These are phyloP conservation scores for Mesocentrotus franciscanus DNA, from an alignment of 53 echinoderm and acorn worm genomes.

Conservation along the genomic window DNA sequence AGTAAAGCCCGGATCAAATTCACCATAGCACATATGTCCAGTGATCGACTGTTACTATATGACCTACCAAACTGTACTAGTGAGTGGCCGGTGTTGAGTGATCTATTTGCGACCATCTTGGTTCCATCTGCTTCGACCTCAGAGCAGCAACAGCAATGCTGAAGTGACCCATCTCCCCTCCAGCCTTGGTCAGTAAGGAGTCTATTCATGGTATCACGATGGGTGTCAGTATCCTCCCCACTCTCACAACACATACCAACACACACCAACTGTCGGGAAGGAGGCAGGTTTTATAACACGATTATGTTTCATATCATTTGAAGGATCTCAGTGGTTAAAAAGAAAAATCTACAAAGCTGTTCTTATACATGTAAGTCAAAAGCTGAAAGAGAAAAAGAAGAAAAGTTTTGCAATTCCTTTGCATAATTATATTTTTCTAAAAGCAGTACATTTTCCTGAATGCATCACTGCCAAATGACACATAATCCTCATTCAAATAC, in stretches of 20 bases:
- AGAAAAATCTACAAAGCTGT: no score
- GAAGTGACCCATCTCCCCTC: slow-evolving; percentile 70
- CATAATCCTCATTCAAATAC: no score
- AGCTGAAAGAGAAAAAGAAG: no score
- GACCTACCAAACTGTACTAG: slow-evolving; percentile 50
- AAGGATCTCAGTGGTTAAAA: no score
- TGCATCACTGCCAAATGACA: no score
- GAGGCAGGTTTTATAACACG: neutral
- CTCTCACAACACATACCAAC: slow-evolving; percentile 82
- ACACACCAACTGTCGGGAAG: slow-evolving; percentile 65
- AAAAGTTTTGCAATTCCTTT: no score
- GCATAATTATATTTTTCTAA: no score
- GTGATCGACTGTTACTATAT: neutral
- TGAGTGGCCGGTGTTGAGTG: slow-evolving; percentile 55
- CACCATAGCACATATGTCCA: neutral
- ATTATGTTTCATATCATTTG: neutral
- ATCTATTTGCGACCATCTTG: slow-evolving; percentile 62
- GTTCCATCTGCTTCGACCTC: slow-evolving; percentile 63
- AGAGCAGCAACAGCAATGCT: slow-evolving; percentile 86
- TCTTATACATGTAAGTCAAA: no score
- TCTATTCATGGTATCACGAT: slow-evolving; percentile 68
- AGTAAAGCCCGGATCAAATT: neutral
- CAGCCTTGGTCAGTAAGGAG: slow-evolving; percentile 73
- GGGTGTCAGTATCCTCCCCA: slow-evolving; percentile 65
- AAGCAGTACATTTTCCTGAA: no score